A percentile compares a stretch with the other conserved stretches of the same genome.
Evolutionary conservation across 2,797 vertebrate genomes (phyloP).

Genomic region (Ara ararauna): DNA sequence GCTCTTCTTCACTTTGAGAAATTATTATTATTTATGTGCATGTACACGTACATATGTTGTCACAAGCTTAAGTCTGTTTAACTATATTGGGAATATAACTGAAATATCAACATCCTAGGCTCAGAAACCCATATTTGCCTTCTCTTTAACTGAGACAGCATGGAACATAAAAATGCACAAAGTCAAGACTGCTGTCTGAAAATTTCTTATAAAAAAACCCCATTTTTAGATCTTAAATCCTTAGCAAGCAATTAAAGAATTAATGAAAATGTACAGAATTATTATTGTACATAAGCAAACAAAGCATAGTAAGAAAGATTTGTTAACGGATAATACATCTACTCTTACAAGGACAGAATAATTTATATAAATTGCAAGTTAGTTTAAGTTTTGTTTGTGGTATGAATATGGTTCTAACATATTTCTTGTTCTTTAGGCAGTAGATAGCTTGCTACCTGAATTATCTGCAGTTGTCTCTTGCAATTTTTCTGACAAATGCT

Average conservation of each 20-base stretch:
- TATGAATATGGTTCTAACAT: background rate
- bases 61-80: background rate
- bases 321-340: background rate
- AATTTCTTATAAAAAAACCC: background rate
- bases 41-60: background rate
- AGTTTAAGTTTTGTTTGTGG: background rate
- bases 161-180: background rate
- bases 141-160: background rate
- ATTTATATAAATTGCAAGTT: background rate
- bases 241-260: background rate
- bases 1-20: background rate
- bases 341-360: background rate
- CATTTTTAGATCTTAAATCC: background rate
- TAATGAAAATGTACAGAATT: background rate
- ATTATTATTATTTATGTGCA: background rate
- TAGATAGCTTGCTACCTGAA: background rate
- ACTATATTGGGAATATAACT: background rate
- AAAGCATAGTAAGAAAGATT: background rate
- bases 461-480: background rate
- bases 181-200: slow-evolving; percentile 34
- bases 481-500: background rate
- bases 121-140: background rate
- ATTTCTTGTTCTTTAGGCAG: slow-evolving; percentile 5
- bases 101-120: background rate
- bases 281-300: background rate